Conservation (phyloP, 2,797 vertebrate species). For the Erpetoichthys calabaricus region DNA sequence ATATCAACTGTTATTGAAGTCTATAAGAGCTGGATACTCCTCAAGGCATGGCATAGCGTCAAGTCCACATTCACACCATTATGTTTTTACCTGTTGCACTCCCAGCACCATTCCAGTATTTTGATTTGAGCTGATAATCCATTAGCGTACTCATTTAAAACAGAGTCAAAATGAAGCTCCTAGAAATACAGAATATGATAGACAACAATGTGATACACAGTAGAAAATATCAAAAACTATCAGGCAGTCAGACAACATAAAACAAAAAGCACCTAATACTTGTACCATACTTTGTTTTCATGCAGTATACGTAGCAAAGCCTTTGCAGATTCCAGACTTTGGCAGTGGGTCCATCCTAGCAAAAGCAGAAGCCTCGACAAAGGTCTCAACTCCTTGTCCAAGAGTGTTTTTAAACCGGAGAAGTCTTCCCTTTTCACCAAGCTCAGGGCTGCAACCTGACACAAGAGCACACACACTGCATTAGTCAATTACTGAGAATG, state of each 20-base stretch:
- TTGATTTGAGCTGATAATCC: conserved; percentile 67
- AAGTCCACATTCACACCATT: too few relatives aligned
- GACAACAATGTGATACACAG: conserved; percentile 4
- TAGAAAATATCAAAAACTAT: background rate
- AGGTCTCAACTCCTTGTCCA: conserved; percentile 72
- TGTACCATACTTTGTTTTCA: conserved; percentile 51
- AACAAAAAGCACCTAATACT: conserved; percentile 8
- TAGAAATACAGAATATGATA: conserved; percentile 20
- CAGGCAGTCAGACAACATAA: conserved; percentile 15
- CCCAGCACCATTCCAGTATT: conserved; percentile 81
- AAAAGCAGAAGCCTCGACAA: conserved; percentile 77
- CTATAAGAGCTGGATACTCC: too few relatives aligned
- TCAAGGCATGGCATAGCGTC: too few relatives aligned
- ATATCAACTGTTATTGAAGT: too few relatives aligned
- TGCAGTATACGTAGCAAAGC: conserved; percentile 64
- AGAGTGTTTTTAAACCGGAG: conserved; percentile 47
- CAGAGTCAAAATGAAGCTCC: conserved; percentile 56
- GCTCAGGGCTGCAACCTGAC: conserved; percentile 68
- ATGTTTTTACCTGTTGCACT: conserved; percentile 62
- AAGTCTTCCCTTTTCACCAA: conserved; percentile 81
- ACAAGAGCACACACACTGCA: background rate
- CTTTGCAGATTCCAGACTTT: conserved; percentile 67
- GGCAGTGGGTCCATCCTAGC: conserved; percentile 84
- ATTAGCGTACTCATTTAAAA: conserved; percentile 74
- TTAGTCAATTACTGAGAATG: too few relatives aligned